Evolutionary conservation across 2,113 vertebrate genomes (phyloP).

Genomic region (Sarotherodon lohbergeri): DNA sequence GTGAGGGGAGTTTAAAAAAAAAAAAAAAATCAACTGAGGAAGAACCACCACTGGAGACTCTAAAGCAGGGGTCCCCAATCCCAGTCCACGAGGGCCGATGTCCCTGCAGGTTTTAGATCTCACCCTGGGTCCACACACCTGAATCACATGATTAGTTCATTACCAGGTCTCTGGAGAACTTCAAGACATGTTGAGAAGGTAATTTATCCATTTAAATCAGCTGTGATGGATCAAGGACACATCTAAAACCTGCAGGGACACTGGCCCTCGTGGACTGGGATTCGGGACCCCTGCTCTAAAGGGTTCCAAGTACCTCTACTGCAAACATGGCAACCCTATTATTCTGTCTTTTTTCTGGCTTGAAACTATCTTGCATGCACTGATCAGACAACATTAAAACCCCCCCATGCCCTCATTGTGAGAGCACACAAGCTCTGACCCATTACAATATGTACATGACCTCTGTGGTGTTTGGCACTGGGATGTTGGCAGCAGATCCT

Average conservation of each 20-base stretch:
- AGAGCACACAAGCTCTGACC: neutral
- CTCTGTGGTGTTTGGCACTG: neutral
- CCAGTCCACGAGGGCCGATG: no score
- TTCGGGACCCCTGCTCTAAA: neutral
- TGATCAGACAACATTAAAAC: neutral
- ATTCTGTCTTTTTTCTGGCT: neutral
- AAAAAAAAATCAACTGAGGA: neutral
- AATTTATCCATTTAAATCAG: no score
- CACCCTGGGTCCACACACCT: no score
- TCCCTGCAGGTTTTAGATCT: no score
- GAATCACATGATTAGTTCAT: no score
- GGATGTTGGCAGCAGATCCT: neutral
- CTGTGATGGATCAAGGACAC: no score
- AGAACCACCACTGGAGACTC: neutral
- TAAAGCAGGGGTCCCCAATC: neutral
- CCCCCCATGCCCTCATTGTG: neutral
- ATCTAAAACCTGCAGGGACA: no score
- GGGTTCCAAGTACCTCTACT: neutral
- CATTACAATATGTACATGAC: neutral
- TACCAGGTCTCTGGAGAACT: no score
- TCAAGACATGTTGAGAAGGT: no score
- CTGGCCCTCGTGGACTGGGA: no score
- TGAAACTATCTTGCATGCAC: neutral
- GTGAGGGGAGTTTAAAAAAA: no score
- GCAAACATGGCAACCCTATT: neutral